Evolutionary conservation across 2,797 vertebrate genomes (phyloP).

Genomic region (Bradypodion ventrale): DNA sequence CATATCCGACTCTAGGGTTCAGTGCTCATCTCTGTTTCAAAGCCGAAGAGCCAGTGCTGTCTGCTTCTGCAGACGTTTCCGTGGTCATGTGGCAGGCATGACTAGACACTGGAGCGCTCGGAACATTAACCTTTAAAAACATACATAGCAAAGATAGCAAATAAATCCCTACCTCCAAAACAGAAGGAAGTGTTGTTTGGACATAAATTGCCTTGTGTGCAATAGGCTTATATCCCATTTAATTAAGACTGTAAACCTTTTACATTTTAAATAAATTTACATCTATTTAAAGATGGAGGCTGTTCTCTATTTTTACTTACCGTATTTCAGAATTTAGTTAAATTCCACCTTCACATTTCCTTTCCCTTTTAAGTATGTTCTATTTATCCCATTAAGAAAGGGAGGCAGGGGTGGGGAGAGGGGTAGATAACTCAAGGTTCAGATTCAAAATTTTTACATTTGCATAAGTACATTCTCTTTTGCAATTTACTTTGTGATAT

Average conservation of each 20-base stretch:
- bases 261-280: neutral
- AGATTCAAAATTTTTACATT: too few relatives aligned
- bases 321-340: neutral
- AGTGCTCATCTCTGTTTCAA: too few relatives aligned
- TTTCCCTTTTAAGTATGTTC: neutral
- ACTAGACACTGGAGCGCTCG: too few relatives aligned
- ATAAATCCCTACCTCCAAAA: neutral
- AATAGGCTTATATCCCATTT: neutral
- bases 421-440: too few relatives aligned
- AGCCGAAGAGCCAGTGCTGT: too few relatives aligned
- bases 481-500: neutral
- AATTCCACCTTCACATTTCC: neutral
- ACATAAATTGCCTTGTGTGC: neutral
- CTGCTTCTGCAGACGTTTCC: too few relatives aligned
- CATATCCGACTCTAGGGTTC: too few relatives aligned
- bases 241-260: neutral
- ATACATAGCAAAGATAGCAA: neutral
- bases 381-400: too few relatives aligned
- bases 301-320: neutral
- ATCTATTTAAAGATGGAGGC: neutral
- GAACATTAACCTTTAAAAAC: too few relatives aligned
- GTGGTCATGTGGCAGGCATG: too few relatives aligned
- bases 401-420: too few relatives aligned
- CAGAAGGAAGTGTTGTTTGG: neutral
- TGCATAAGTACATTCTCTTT: too few relatives aligned